A percentile compares a stretch with the other conserved stretches of the same genome.
Evolutionary conservation across 2,797 vertebrate species (phyloP).

Genomic region (Anas flavirostris): DNA sequence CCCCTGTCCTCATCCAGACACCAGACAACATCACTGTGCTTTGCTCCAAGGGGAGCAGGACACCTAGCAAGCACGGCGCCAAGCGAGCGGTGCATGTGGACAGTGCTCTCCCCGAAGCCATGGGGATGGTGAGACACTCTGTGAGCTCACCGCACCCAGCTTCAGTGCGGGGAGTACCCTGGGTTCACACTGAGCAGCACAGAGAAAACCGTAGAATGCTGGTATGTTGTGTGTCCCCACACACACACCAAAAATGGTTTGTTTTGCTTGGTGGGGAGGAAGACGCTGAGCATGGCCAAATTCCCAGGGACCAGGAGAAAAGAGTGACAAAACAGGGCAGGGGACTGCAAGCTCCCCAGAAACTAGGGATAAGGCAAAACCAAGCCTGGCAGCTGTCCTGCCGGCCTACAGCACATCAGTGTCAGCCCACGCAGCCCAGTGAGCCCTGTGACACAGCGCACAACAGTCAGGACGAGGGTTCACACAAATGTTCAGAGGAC

Average conservation of each 20-base stretch:
- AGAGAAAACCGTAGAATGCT: background rate
- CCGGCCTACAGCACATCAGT: background rate
- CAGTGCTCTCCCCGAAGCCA: background rate
- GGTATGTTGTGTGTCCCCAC: background rate
- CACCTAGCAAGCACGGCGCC: rapidly evolving
- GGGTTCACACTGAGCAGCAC: rapidly evolving
- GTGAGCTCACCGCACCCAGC: background rate
- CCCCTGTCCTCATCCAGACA: background rate
- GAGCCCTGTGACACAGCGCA: rapidly evolving
- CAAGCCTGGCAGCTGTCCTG: background rate
- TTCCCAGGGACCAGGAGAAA: background rate
- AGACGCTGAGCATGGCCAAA: background rate
- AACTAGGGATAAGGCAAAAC: background rate
- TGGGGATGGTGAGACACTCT: rapidly evolving
- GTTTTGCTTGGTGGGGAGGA: background rate
- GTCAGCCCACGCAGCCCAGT: background rate
- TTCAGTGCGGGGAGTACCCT: rapidly evolving
- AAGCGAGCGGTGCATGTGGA: rapidly evolving
- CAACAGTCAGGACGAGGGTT: background rate
- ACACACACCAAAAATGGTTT: background rate
- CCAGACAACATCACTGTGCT: rapidly evolving
- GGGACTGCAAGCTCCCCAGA: background rate
- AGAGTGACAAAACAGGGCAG: background rate
- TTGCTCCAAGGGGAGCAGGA: background rate
- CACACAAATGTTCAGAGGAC: rapidly evolving